Evolutionary conservation across 2,888 invertebrate species (phyloP), one percentile per base, ranked within the genome.

Genomic region (Lamellibrachia columna): DNA sequence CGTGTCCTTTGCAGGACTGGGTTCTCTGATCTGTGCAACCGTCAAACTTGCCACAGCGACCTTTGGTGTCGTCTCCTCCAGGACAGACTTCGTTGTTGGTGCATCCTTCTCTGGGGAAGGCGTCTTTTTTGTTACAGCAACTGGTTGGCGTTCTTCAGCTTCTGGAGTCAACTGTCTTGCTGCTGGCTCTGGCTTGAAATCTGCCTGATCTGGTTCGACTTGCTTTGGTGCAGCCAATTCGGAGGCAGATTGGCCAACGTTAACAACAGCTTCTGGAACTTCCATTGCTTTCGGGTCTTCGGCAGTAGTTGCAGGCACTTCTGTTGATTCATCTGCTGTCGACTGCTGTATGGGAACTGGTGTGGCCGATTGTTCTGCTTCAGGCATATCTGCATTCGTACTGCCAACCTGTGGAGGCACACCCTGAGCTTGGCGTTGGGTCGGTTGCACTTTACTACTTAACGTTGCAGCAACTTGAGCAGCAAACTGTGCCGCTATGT

Each of bases 401-500:
- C 75, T 22, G n/a, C 22, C 75, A 22, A 22, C 75, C 22, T 75
- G 75, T 3, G 55, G 55, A 55, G 55, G 55, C 75, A 75, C 75
- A 75, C 75, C 75, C n/a, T 75, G 75, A n/a, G 75, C 75, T 22
- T 75, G 75, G 75, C 75, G 75, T 2, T 75, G 75, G 75, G 75
- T 75, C n/a, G 75, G 15, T 22, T 60, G 60, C 15, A 1, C 60
- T 75, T 75, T 75, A 75, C 75, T 75, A 75, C 93, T 92, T 52
- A 94, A 92, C 90, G 94, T 94, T 11, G 94, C 94, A 53, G 95
- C 95, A 8, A 95, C 95, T 92, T 95, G 94, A 7, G 95, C 95
- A 15, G 95, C 95, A 94, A 95, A 95, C 94, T 95, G 94, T 4
- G 95, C 95, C 60, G 95, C 94, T 90, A 95, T 95, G 90, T 94